Conservation (phyloP, 2,113 vertebrate species). For the Rhineura floridana region DNA sequence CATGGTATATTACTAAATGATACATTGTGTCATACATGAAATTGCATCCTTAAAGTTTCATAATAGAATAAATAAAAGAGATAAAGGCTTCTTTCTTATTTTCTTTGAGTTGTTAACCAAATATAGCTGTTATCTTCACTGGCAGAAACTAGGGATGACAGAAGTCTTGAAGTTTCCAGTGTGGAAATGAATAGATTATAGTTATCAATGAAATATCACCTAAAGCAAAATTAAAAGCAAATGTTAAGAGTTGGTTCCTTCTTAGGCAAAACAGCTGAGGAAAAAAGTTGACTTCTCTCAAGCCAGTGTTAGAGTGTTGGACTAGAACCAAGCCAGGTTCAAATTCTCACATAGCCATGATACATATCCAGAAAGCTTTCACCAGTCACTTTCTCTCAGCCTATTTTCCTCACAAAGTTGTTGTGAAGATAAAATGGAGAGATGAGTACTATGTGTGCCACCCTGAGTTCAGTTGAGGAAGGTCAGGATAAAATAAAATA, state of each 20-base stretch:
- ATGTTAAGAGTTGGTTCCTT: not conserved
- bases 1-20: constrained; percentile 46
- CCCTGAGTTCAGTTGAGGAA: too few species aligned
- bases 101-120: constrained; percentile 62
- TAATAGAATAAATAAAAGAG: constrained; percentile 59
- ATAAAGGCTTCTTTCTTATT: constrained; percentile 49
- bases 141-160: constrained; percentile 41
- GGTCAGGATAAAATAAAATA: too few species aligned
- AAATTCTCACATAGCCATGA: too few species aligned
- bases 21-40: constrained; percentile 54
- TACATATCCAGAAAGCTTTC: too few species aligned
- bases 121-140: constrained; percentile 41
- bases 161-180: constrained; percentile 53
- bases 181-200: constrained; percentile 41
- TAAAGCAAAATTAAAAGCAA: not conserved
- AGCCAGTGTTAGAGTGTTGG: not conserved
- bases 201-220: not conserved
- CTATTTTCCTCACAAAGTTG: not conserved
- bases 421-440: not conserved
- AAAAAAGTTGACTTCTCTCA: not conserved
- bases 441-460: too few species aligned
- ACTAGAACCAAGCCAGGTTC: not conserved
- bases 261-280: not conserved
- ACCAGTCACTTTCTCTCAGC: not conserved
- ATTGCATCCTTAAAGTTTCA: constrained; percentile 46